These are phyloP conservation scores for Sclerurus mexicanus DNA, from an alignment of 2,113 vertebrate genomes.

Conservation along the genomic window DNA sequence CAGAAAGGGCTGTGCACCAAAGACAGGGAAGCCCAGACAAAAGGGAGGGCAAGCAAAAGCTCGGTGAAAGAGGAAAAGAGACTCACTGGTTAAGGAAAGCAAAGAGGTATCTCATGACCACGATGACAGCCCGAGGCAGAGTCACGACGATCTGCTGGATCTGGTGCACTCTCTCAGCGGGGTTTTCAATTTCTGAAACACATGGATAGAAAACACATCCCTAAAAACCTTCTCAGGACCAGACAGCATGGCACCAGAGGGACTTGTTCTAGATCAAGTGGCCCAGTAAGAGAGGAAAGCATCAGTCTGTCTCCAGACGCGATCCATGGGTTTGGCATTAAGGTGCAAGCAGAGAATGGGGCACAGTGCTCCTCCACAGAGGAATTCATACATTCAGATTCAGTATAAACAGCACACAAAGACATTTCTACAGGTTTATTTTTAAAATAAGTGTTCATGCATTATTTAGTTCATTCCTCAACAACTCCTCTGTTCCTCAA, in stretches of 20 bases:
- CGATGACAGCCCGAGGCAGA: conserved; percentile 87
- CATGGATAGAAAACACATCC: neutral
- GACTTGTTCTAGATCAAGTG: neutral
- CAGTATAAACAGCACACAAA: neutral
- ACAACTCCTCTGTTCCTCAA: neutral
- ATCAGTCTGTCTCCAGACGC: neutral
- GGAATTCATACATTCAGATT: neutral
- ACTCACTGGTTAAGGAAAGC: conserved; percentile 98
- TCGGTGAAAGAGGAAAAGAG: neutral
- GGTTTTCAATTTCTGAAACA: conserved; percentile 88
- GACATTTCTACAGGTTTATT: neutral
- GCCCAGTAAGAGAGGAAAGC: neutral
- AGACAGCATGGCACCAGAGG: neutral
- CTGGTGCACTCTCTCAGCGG: conserved; percentile 90
- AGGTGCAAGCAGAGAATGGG: neutral
- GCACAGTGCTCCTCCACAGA: neutral
- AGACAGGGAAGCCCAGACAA: neutral
- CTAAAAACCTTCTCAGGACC: neutral
- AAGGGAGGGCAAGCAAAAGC: neutral
- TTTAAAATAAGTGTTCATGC: neutral
- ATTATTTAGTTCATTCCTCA: neutral
- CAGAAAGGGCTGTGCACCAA: neutral
- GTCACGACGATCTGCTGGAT: conserved; percentile 92
- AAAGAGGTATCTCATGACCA: conserved; percentile 99
- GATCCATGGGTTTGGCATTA: neutral